Evolutionary conservation across 35 echinoderm and acorn worm species (phyloP).

Genomic region (Apostichopus japonicus): DNA sequence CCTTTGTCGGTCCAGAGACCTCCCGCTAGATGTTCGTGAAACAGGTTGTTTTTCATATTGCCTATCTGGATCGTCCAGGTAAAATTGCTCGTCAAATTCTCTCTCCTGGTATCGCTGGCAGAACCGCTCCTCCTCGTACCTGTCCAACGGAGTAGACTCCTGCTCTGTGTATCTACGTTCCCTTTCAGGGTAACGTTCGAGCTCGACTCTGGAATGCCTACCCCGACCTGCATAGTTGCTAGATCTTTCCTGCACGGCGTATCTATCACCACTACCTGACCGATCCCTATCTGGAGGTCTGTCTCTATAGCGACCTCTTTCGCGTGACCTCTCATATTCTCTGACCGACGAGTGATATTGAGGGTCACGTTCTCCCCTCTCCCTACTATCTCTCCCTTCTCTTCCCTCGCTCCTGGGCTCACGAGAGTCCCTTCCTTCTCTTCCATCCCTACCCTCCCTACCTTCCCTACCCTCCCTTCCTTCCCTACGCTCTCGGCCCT

Average conservation of each 20-base stretch:
- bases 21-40: constrained; percentile 79
- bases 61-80: constrained; percentile 59
- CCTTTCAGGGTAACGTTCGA: constrained; percentile 65
- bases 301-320: constrained; percentile 47
- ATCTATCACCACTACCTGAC: constrained; percentile 72
- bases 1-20: constrained; percentile 89
- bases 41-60: constrained; percentile 86
- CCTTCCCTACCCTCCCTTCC: constrained; percentile 7
- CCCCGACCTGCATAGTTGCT: constrained; percentile 82
- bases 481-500: constrained; percentile 16
- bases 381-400: constrained; percentile 4
- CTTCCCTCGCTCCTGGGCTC: constrained; percentile 18
- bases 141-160: background rate
- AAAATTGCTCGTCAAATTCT: constrained; percentile 43
- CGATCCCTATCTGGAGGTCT: constrained; percentile 60
- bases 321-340: constrained; percentile 44
- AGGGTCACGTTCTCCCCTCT: constrained; percentile 27
- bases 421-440: constrained; percentile 31
- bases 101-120: constrained; percentile 24
- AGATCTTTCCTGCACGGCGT: constrained; percentile 48
- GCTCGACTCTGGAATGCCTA: constrained; percentile 53
- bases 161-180: constrained; percentile 45
- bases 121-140: constrained; percentile 49
- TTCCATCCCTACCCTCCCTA: background rate
- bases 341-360: constrained; percentile 45